Evolutionary conservation across 2,113 vertebrate species (phyloP).

Genomic region (Morone saxatilis): DNA sequence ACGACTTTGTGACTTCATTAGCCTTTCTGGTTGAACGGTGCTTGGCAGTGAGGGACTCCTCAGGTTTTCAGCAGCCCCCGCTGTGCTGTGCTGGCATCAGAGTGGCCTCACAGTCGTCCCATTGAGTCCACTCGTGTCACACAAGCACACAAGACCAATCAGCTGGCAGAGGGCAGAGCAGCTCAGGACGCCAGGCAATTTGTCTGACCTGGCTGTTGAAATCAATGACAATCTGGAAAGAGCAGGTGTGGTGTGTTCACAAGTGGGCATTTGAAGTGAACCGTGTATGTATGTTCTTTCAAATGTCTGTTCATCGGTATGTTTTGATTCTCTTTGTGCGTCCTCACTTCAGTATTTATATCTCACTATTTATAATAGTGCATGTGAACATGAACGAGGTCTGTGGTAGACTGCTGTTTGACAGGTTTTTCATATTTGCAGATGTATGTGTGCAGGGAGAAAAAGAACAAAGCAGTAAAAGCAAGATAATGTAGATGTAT

Average conservation of each 20-base stretch:
- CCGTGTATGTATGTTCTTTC: neutral
- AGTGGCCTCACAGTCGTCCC: neutral
- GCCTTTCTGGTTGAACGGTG: constrained; percentile 15
- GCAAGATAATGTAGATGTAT: neutral
- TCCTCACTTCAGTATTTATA: neutral
- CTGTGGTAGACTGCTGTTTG: neutral
- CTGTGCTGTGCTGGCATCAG: constrained; percentile 29
- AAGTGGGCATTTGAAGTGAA: neutral
- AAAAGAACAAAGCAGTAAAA: neutral
- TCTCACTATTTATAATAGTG: neutral
- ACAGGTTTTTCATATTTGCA: neutral
- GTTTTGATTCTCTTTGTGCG: neutral
- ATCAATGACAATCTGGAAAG: constrained; percentile 50
- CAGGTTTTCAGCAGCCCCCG: constrained; percentile 34
- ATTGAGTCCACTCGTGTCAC: constrained; percentile 6
- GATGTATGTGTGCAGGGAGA: neutral
- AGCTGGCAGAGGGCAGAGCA: constrained; percentile 28
- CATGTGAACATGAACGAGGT: neutral
- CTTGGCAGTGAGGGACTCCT: constrained; percentile 25
- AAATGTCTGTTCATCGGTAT: neutral
- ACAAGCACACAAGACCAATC: constrained; percentile 16
- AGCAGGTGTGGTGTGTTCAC: constrained; percentile 53
- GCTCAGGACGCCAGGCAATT: constrained; percentile 48
- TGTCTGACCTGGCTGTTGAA: constrained; percentile 55
- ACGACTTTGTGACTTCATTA: constrained; percentile 25